Evolutionary conservation across 2,113 vertebrate genomes (phyloP).

Genomic region (Tor tambroides): DNA sequence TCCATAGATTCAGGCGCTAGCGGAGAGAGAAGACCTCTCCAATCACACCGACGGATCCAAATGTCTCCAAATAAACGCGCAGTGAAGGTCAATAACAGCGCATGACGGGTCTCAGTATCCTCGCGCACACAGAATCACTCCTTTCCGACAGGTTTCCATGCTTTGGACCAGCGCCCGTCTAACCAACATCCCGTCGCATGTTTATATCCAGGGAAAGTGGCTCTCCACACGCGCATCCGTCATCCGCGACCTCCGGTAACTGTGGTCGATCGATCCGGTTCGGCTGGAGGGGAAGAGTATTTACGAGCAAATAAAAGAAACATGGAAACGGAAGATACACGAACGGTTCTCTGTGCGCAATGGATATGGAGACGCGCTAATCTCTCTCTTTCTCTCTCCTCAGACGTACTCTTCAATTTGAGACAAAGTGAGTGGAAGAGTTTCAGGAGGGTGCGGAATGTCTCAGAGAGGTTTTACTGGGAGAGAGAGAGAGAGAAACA

Average conservation of each 20-base stretch:
- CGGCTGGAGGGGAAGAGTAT: neutral
- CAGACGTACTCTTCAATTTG: slow-evolving; percentile 51
- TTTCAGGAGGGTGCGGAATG: slow-evolving; percentile 70
- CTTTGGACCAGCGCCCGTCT: neutral
- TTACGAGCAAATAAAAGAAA: slow-evolving; percentile 20
- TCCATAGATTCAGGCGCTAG: neutral
- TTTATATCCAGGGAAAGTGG: slow-evolving; percentile 14
- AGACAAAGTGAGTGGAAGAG: slow-evolving; percentile 62
- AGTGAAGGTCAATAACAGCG: neutral
- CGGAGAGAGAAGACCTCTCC: slow-evolving; percentile 7
- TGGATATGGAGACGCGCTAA: slow-evolving; percentile 14
- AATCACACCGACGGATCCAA: neutral
- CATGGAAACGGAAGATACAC: neutral
- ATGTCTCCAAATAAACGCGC: slow-evolving; percentile 13
- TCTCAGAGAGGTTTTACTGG: slow-evolving; percentile 63
- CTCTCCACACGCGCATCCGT: neutral
- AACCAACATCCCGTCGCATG: neutral
- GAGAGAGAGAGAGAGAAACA: slow-evolving; percentile 47
- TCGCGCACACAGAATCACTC: neutral
- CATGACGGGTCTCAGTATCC: neutral
- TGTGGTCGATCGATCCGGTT: neutral
- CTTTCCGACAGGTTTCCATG: neutral
- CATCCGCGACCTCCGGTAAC: neutral
- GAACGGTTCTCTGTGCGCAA: neutral
- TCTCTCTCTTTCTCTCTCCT: neutral